These are phyloP conservation scores for Diadumene lineata DNA, from an alignment of 92 coral and sea anemone species.

Conservation along the genomic window DNA sequence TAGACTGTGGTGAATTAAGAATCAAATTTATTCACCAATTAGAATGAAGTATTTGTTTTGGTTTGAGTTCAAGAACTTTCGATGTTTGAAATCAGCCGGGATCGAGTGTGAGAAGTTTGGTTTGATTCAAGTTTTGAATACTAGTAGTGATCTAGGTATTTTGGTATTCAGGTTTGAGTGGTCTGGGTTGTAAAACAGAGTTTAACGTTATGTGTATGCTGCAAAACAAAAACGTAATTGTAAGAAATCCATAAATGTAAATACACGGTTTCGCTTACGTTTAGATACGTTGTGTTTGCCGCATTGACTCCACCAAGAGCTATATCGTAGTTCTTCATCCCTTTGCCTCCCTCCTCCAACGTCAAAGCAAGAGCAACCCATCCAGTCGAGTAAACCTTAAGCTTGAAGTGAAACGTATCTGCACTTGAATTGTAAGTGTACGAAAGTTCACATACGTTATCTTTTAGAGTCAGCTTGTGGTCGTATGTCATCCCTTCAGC, in stretches of 20 bases:
- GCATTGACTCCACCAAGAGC: conserved; percentile 31
- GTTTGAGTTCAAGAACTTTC: too few relatives aligned
- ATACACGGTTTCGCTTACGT: conserved; percentile 1
- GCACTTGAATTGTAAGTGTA: conserved; percentile 5
- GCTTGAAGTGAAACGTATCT: conserved; percentile 17
- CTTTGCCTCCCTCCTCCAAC: background rate
- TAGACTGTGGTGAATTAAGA: too few relatives aligned
- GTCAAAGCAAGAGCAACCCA: conserved; percentile 32
- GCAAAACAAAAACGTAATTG: too few relatives aligned
- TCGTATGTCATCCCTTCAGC: background rate
- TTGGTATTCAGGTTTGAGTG: too few relatives aligned
- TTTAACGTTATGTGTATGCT: too few relatives aligned
- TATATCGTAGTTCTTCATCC: conserved; percentile 29
- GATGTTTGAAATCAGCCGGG: too few relatives aligned
- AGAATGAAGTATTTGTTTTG: too few relatives aligned
- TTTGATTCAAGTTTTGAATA: too few relatives aligned
- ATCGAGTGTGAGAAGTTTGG: too few relatives aligned
- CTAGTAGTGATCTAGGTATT: too few relatives aligned
- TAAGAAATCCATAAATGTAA: background rate
- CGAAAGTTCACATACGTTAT: background rate
- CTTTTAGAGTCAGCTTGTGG: background rate
- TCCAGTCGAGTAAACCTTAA: conserved; percentile 29
- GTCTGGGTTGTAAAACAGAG: too few relatives aligned
- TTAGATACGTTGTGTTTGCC: background rate
- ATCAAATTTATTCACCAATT: too few relatives aligned